Conservation (phyloP, 2,113 vertebrate species). For the Paramormyrops kingsleyae region DNA sequence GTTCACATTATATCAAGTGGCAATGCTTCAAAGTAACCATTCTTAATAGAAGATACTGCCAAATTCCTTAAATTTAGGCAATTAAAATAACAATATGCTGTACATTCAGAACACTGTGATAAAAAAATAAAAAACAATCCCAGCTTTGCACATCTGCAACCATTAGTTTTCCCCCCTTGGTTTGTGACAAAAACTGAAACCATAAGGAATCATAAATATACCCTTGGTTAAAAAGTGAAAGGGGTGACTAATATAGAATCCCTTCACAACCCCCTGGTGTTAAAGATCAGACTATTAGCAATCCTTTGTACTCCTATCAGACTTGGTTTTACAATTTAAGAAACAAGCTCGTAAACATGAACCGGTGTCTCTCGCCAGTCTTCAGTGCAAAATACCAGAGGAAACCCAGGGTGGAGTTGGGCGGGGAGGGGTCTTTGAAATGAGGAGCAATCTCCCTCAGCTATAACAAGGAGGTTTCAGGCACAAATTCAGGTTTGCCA, state of each 20-base stretch:
- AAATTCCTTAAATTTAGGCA: slow-evolving; percentile 27
- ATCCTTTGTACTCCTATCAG: slow-evolving; percentile 35
- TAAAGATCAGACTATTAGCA: slow-evolving; percentile 12
- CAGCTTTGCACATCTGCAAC: slow-evolving; percentile 24
- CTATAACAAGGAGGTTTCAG: slow-evolving; percentile 9
- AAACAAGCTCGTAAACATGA: slow-evolving; percentile 69
- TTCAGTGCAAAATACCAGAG: slow-evolving; percentile 68
- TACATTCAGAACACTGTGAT: slow-evolving; percentile 49
- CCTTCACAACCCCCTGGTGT: neutral
- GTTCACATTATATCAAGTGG: slow-evolving; percentile 66
- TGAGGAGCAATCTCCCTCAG: neutral
- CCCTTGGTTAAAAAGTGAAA: slow-evolving; percentile 20
- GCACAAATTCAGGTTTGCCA: slow-evolving; percentile 22
- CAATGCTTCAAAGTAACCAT: slow-evolving; percentile 27
- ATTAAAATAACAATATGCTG: slow-evolving; percentile 23
- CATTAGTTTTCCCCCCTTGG: slow-evolving; percentile 3
- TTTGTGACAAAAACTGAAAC: slow-evolving; percentile 11
- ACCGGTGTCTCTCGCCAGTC: slow-evolving; percentile 64
- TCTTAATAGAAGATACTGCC: slow-evolving; percentile 21
- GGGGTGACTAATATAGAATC: slow-evolving; percentile 7
- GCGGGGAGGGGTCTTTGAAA: neutral
- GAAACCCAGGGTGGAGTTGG: slow-evolving; percentile 21
- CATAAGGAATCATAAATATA: slow-evolving; percentile 41
- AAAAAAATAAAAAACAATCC: slow-evolving; percentile 14
- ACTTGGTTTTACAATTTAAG: slow-evolving; percentile 38